Percentiles rank a stretch among this genome's conserved stretches.
phyloP scores from a whole-genome alignment of 1,140 invertebrate genomes.

The Cyphomyrmex costatus region DNA sequence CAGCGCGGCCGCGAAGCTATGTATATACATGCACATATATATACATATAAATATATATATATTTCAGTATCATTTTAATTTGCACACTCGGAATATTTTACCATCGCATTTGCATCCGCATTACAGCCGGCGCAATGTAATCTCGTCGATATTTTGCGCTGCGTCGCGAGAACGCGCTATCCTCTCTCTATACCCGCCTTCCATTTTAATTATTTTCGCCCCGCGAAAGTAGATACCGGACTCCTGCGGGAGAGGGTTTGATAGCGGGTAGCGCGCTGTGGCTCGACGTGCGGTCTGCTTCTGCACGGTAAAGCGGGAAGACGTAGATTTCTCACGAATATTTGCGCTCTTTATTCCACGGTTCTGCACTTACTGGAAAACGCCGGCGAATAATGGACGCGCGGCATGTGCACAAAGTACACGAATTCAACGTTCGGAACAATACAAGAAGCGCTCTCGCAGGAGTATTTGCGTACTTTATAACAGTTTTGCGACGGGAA shows the following conservation, averaged over 20 bases:
- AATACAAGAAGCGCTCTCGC: conserved; percentile 49
- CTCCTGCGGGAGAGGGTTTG: conserved; percentile 34
- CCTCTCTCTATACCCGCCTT: conserved; percentile 70
- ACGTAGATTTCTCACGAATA: conserved; percentile 79
- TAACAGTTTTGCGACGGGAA: conserved; percentile 64
- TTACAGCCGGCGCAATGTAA: conserved; percentile 84
- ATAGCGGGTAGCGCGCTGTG: neutral
- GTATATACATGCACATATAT: neutral
- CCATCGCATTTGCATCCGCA: conserved; percentile 85
- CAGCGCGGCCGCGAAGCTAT: conserved; percentile 57
- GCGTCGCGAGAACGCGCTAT: conserved; percentile 74
- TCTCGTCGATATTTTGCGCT: conserved; percentile 86
- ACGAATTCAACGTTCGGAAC: conserved; percentile 53
- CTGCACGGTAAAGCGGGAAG: conserved; percentile 32
- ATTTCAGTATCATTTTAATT: conserved; percentile 86
- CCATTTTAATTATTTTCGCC: conserved; percentile 84
- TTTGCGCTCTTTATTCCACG: conserved; percentile 82
- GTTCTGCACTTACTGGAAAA: conserved; percentile 72
- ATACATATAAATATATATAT: conserved; percentile 78
- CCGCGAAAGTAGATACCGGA: conserved; percentile 77
- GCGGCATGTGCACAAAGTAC: conserved; percentile 60
- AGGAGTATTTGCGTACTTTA: conserved; percentile 70
- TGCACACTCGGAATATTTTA: conserved; percentile 85
- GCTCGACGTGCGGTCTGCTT: conserved; percentile 25
- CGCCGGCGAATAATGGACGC: conserved; percentile 74